phyloP scores from a whole-genome alignment of 2,113 vertebrate genomes.

The Rhea pennata region DNA sequence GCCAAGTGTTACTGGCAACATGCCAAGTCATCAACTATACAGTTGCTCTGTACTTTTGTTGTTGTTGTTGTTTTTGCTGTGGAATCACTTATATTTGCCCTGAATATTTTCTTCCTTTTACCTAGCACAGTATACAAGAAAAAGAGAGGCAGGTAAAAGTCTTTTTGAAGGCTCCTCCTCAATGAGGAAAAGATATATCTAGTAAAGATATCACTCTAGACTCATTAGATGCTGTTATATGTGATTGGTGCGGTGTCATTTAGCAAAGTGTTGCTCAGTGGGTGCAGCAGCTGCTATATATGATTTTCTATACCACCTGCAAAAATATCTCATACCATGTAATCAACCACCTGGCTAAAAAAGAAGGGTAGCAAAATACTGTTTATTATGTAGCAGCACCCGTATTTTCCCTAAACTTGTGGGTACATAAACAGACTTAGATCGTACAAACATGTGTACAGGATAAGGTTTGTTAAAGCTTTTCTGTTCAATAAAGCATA shows the following conservation, averaged over 20 bases:
- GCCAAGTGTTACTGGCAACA: conserved; percentile 69
- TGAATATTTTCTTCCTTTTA: conserved; percentile 54
- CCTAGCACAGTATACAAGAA: conserved; percentile 53
- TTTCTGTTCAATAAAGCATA: conserved; percentile 81
- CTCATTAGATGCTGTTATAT: conserved; percentile 72
- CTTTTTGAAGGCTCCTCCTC: conserved; percentile 64
- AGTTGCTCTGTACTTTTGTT: neutral
- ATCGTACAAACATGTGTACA: conserved; percentile 63
- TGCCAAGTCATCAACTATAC: conserved; percentile 68
- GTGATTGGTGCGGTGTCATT: conserved; percentile 72
- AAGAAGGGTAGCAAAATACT: conserved; percentile 60
- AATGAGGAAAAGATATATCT: conserved; percentile 28
- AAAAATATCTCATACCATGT: conserved; percentile 77
- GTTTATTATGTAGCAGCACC: conserved; percentile 70
- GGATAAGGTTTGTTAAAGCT: conserved; percentile 77
- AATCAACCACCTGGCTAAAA: conserved; percentile 81
- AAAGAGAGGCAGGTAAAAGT: conserved; percentile 51
- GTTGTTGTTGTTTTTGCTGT: neutral
- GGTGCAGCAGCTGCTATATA: conserved; percentile 77
- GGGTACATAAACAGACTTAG: conserved; percentile 63
- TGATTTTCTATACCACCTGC: conserved; percentile 82
- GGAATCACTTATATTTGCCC: conserved; percentile 46
- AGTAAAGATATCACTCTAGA: conserved; percentile 66
- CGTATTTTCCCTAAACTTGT: conserved; percentile 68
- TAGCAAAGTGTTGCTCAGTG: conserved; percentile 75